Evolutionary conservation across 1,140 invertebrate species (phyloP).

Genomic region (Cherax destructor): DNA sequence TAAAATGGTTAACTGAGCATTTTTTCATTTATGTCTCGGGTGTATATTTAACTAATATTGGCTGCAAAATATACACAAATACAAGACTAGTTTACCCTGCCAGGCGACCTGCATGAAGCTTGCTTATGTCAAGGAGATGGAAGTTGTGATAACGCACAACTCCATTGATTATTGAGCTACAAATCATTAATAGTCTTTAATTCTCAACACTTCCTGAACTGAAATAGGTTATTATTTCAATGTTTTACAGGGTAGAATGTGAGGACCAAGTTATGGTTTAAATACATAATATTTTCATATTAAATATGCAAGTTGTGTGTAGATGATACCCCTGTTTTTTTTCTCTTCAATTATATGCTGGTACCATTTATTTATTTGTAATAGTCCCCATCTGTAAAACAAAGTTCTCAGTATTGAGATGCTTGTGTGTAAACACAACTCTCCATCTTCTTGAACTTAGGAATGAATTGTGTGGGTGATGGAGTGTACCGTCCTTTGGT

Average conservation of each 20-base stretch:
- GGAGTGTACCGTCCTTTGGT: neutral
- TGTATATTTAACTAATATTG: neutral
- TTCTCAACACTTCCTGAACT: neutral
- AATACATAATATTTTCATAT: neutral
- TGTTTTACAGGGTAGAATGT: neutral
- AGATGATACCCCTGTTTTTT: neutral
- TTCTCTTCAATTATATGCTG: neutral
- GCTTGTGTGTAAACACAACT: neutral
- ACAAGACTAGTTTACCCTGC: neutral
- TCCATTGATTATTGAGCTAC: neutral
- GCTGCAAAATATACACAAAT: neutral
- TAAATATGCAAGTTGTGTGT: neutral
- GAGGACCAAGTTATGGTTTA: neutral
- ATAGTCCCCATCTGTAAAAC: neutral
- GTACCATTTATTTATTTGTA: neutral
- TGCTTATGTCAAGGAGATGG: neutral
- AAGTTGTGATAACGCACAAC: neutral
- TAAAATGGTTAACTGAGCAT: neutral
- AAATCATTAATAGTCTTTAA: neutral
- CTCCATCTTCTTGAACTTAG: neutral
- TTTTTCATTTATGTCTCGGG: neutral
- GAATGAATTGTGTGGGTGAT: conserved; percentile 1
- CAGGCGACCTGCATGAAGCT: neutral
- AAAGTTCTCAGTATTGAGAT: neutral
- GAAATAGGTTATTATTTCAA: neutral